Evolutionary conservation across 2,113 vertebrate genomes (phyloP).

Genomic region (Lepidothrix coronata): DNA sequence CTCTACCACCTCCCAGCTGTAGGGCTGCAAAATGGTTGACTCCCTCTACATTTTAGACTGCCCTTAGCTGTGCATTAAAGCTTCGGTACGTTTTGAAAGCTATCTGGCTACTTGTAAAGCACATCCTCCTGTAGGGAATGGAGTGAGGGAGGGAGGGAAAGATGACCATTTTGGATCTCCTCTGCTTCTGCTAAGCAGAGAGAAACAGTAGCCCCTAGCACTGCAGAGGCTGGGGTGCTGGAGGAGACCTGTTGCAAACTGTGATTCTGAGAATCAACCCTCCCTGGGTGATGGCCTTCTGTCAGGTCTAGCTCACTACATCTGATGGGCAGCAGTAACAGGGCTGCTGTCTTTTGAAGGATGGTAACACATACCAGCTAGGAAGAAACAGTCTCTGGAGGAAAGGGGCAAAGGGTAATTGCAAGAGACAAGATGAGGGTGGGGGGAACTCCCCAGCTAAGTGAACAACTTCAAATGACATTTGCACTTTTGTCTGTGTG

Average conservation of each 20-base stretch:
- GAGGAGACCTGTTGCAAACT: not conserved
- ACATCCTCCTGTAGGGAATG: not conserved
- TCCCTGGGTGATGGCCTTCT: not conserved
- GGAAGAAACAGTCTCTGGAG: not conserved
- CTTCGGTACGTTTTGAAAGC: not conserved
- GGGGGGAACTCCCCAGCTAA: not conserved
- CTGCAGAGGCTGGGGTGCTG: not conserved
- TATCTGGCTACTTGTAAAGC: not conserved
- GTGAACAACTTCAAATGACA: not conserved
- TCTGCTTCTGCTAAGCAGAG: not conserved
- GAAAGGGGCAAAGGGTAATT: slow-evolving; percentile 12
- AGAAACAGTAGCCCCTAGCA: not conserved
- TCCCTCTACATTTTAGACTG: not conserved
- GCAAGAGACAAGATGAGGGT: not conserved
- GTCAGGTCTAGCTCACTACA: not conserved
- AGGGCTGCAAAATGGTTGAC: not conserved
- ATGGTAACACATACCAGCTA: not conserved
- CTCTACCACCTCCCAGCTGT: not conserved
- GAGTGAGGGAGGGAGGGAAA: not conserved
- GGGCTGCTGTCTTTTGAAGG: not conserved
- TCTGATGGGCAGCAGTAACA: not conserved
- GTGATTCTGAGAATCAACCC: fast-evolving
- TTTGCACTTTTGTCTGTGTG: not conserved
- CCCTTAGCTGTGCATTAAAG: not conserved
- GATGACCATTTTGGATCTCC: not conserved